Base-by-base conservation (phyloP, 2,113 vertebrate genomes). In the Catharus minimus region DNA sequence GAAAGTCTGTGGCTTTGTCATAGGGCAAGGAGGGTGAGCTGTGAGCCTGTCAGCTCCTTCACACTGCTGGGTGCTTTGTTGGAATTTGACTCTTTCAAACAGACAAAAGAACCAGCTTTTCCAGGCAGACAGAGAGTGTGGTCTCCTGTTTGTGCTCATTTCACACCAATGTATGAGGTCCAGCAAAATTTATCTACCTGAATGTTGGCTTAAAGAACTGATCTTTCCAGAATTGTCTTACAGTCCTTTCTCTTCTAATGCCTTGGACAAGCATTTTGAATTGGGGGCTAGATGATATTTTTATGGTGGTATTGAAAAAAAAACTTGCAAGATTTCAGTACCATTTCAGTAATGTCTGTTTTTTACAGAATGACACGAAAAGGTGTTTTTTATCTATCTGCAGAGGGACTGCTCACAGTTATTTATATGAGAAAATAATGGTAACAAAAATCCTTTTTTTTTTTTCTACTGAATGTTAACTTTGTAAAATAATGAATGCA, bases 401-500 rank as follows among this genome's bases (percentile, higher is more conserved):
- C 83, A 94, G 90, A 94, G 84, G 94, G 88, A 95, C 94, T 95
- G 90, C 91, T 95, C 86, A 44, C 87, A 94, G 78, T 94, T 95
- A 96, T 97, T 96, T 96, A 95, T 96, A 97, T 86, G 95, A 93
- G 93, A 87, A 92, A 94, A 94, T 94, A 95, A 92, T 94, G 86
- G 92, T 93, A 93, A 94, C 90, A 91, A 90, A 94, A 71, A 91
- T 57, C 65, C 57, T 87, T 88, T 72, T 57, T 96, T 97, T 96
- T 97, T 97, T 97, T 97, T 96, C 77, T 96, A 97, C 96, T 88
- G 87, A 95, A 95, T 95, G 96, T 95, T 95, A 91, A 91, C 90
- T 96, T 97, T 97, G 96, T 97, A 97, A 95, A 93, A 95, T 96
- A 97, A 97, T 83, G 50, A 94, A 94, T 86, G 94, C 89, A 96